Evolutionary conservation across 1,140 invertebrate genomes (phyloP).

Genomic region (Samia ricini): DNA sequence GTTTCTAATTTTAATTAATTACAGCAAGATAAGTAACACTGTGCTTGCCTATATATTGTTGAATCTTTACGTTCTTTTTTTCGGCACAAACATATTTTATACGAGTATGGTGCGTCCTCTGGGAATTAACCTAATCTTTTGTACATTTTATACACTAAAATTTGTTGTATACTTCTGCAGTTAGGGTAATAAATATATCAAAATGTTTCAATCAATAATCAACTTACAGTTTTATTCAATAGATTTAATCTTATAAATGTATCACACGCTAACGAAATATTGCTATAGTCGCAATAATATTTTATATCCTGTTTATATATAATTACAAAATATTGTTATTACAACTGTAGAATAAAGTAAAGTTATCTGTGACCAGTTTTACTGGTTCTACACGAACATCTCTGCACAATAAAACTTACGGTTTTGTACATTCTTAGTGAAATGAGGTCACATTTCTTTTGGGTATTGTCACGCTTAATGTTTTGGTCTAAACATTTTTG

Average conservation of each 20-base stretch:
- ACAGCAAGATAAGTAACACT: not conserved
- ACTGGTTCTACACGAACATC: not conserved
- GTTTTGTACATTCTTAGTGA: not conserved
- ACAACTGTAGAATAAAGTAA: not conserved
- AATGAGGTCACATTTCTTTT: not conserved
- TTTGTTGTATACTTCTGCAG: too few species aligned
- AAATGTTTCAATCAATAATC: too few species aligned
- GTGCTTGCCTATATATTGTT: not conserved
- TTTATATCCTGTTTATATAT: not conserved
- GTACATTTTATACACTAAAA: too few species aligned
- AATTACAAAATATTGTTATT: not conserved
- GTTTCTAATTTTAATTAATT: not conserved
- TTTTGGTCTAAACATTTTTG: not conserved
- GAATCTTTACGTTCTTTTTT: too few species aligned
- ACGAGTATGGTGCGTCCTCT: too few species aligned
- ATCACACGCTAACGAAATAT: too few species aligned
- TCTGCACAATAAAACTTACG: not conserved
- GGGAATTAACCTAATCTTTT: too few species aligned
- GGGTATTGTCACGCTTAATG: not conserved
- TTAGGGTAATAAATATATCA: too few species aligned
- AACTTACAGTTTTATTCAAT: too few species aligned
- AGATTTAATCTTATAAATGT: too few species aligned
- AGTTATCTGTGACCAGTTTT: not conserved
- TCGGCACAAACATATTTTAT: too few species aligned
- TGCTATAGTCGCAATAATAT: too few species aligned